Conservation (phyloP, 2,888 invertebrate genomes). For the Nomada lathburiana region DNA sequence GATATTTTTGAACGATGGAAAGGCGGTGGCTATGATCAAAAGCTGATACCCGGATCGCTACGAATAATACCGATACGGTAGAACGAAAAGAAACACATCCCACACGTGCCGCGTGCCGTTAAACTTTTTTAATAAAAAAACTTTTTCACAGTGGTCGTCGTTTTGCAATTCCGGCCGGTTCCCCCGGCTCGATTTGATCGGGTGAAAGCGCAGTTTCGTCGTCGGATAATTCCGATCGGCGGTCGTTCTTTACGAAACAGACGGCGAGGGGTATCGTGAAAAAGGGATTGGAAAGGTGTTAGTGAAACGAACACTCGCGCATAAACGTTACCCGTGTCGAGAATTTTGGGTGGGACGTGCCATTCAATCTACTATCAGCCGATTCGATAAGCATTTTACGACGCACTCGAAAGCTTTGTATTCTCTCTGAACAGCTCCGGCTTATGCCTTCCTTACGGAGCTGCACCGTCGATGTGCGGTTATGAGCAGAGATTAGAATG, state of each 20-base stretch:
- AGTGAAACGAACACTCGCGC: constrained; percentile 3
- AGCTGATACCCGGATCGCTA: constrained; percentile 13
- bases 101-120: constrained; percentile 57
- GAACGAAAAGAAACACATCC: constrained; percentile 61
- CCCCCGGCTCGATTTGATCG: constrained; percentile 34
- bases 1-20: constrained; percentile 49
- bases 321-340: background rate
- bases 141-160: constrained; percentile 42
- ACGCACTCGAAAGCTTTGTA: too few species aligned
- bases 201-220: constrained; percentile 63
- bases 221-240: constrained; percentile 51
- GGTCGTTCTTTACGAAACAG: background rate
- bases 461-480: too few species aligned
- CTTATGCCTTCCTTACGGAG: too few species aligned
- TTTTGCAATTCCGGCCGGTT: constrained; percentile 65
- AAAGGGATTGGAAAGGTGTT: background rate
- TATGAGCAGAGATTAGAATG: too few species aligned
- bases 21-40: constrained; percentile 62
- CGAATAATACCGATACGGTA: constrained; percentile 49
- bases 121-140: constrained; percentile 53
- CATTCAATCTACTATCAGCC: too few species aligned
- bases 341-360: too few species aligned
- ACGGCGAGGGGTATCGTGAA: background rate
- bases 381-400: too few species aligned
- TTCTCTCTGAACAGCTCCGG: too few species aligned